phyloP scores from a whole-genome alignment of 2,113 vertebrate genomes.

The Haliaeetus leucogaster region DNA sequence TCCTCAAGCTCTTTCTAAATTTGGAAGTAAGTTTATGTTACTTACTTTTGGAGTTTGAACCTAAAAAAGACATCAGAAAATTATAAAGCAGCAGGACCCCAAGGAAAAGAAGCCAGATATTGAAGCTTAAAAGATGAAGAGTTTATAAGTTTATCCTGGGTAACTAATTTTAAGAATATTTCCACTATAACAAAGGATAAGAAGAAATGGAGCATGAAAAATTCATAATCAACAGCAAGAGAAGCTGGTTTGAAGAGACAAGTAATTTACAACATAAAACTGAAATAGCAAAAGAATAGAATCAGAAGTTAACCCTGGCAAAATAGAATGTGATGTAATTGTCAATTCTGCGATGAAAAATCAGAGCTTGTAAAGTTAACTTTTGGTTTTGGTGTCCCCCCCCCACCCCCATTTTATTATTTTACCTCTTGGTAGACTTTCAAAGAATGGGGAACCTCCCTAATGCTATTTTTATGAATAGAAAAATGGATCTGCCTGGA shows the following conservation, averaged over 20 bases:
- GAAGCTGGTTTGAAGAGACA: neutral
- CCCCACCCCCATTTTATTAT: rapidly evolving
- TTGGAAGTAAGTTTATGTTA: neutral
- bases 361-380: neutral
- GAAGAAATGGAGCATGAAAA: neutral
- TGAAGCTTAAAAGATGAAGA: neutral
- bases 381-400: neutral
- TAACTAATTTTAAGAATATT: neutral
- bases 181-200: neutral
- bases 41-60: neutral
- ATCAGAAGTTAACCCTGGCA: neutral
- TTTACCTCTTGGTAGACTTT: neutral
- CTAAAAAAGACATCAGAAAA: neutral
- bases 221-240: neutral
- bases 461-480: neutral
- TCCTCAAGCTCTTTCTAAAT: neutral
- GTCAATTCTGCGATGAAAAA: neutral
- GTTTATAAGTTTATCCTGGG: neutral
- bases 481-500: neutral
- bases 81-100: neutral
- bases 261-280: neutral
- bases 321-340: neutral
- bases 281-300: neutral
- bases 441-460: neutral
- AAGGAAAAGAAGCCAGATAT: neutral